phyloP scores from a whole-genome alignment of 2,888 invertebrate species.

The Drosophila imparisetae region DNA sequence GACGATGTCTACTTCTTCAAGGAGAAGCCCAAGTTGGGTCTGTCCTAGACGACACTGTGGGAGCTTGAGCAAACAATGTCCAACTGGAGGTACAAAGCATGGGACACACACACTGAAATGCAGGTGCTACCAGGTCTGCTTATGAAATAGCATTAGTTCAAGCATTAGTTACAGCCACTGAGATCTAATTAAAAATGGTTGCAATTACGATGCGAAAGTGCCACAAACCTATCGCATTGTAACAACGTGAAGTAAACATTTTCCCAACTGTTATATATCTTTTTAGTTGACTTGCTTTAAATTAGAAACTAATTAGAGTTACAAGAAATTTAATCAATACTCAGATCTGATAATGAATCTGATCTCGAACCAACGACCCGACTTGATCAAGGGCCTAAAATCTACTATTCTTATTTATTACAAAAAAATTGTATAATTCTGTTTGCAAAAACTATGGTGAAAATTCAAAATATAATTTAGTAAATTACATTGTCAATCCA shows the following conservation, averaged over 20 bases:
- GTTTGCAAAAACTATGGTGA: background rate
- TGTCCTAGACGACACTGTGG: slow-evolving; percentile 49
- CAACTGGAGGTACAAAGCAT: slow-evolving; percentile 21
- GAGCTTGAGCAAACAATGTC: slow-evolving; percentile 6
- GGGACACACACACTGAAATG: slow-evolving; percentile 4
- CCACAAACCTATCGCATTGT: slow-evolving; percentile 2
- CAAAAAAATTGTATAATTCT: background rate
- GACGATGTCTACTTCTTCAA: slow-evolving; percentile 71
- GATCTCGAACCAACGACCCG: background rate
- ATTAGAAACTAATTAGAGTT: background rate
- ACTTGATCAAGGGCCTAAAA: background rate
- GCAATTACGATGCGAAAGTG: slow-evolving; percentile 4
- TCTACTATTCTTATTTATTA: background rate
- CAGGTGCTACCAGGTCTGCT: background rate
- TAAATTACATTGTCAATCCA: background rate
- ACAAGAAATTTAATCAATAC: background rate
- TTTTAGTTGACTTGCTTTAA: background rate
- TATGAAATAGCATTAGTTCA: slow-evolving; percentile 10
- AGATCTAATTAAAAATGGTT: slow-evolving; percentile 14
- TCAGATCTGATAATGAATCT: background rate
- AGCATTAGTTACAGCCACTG: slow-evolving; percentile 13
- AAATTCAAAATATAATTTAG: background rate
- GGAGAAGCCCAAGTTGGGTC: slow-evolving; percentile 66
- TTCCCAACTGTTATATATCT: slow-evolving; percentile 4
- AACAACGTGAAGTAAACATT: slow-evolving; percentile 1